Evolutionary conservation across 2,888 invertebrate species (phyloP).

Genomic region (Archips crataeganus): DNA sequence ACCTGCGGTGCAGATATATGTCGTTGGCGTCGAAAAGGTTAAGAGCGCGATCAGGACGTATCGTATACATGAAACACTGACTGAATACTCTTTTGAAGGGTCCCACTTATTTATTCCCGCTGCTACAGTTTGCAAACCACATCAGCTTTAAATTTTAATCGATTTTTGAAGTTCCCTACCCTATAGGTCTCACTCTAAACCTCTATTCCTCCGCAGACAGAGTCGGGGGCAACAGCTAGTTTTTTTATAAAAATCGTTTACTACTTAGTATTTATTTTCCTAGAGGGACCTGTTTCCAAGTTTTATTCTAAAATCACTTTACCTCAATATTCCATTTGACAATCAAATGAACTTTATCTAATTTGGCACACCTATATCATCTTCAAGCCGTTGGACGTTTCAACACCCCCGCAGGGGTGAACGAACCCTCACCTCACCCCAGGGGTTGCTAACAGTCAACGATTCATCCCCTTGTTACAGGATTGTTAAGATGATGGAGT

Average conservation of each 20-base stretch:
- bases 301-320: not conserved
- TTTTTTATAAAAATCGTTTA: too few relatives aligned
- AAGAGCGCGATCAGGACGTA: too few relatives aligned
- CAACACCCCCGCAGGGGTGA: not conserved
- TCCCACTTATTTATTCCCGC: too few relatives aligned
- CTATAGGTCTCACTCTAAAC: too few relatives aligned
- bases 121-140: not conserved
- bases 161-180: not conserved
- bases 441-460: not conserved
- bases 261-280: too few relatives aligned
- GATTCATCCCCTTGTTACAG: slow-evolving; percentile 2
- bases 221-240: too few relatives aligned
- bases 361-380: not conserved
- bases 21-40: too few relatives aligned
- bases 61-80: too few relatives aligned
- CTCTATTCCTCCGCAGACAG: too few relatives aligned
- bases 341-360: not conserved
- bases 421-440: slow-evolving; percentile 1
- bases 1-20: too few relatives aligned
- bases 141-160: not conserved
- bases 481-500: not conserved
- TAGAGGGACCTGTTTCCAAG: too few relatives aligned
- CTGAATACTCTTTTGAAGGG: too few relatives aligned
- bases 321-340: not conserved
- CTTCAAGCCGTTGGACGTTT: not conserved